A percentile compares a stretch with the other conserved stretches of the same genome.
Conservation (phyloP, 1,140 invertebrate species). For the Triops cancriformis region DNA sequence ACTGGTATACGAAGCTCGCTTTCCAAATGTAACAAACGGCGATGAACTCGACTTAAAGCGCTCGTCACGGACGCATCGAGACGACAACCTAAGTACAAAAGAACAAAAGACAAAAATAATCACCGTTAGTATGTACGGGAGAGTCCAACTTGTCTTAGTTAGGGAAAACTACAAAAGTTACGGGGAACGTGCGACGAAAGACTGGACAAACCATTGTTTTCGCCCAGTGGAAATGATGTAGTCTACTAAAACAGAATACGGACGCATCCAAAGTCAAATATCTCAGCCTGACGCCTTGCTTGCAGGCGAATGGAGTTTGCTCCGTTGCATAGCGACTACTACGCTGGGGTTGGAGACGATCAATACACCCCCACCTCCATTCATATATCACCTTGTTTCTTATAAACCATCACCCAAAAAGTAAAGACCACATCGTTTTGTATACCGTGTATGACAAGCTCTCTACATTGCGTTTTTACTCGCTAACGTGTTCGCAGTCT, state of each 20-base stretch:
- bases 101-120: too few species aligned
- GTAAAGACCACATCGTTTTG: too few species aligned
- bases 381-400: neutral
- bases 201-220: neutral
- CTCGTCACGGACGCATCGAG: too few species aligned
- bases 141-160: too few species aligned
- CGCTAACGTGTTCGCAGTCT: neutral
- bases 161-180: too few species aligned
- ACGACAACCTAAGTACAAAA: too few species aligned
- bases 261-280: neutral
- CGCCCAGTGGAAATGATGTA: neutral
- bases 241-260: neutral
- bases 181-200: neutral
- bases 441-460: neutral
- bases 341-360: neutral
- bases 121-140: too few species aligned
- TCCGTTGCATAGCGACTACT: conserved; percentile 3
- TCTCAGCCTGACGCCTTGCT: neutral
- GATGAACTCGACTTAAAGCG: too few species aligned
- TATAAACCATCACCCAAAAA: neutral
- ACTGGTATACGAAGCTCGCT: neutral
- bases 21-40: neutral
- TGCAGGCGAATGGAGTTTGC: neutral
- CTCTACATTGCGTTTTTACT: neutral
- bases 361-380: neutral